phyloP scores from a whole-genome alignment of 2,888 invertebrate genomes.

The Drosophila quinaria region DNA sequence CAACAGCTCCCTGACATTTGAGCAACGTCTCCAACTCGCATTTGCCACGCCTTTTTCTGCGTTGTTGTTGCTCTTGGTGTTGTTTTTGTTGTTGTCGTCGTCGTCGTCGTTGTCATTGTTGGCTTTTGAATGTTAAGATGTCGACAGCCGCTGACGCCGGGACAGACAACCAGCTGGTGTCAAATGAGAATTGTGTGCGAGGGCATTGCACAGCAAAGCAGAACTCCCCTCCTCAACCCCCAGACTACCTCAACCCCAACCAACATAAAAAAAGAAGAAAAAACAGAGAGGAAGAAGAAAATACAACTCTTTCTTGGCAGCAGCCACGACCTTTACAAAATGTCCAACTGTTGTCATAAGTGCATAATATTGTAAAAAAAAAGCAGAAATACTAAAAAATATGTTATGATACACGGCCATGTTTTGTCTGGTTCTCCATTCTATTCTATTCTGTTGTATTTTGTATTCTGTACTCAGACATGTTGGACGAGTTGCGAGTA shows the following conservation, averaged over 20 bases:
- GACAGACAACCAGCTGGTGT: conserved; percentile 64
- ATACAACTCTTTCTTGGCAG: conserved; percentile 36
- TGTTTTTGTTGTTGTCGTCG: conserved; percentile 32
- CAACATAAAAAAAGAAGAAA: neutral
- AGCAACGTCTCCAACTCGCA: conserved; percentile 46
- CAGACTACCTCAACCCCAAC: conserved; percentile 6
- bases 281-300: neutral
- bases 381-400: conserved; percentile 19
- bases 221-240: neutral
- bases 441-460: neutral
- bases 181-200: conserved; percentile 64
- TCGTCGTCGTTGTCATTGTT: conserved; percentile 69
- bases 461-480: conserved; percentile 22
- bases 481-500: conserved; percentile 48
- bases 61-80: conserved; percentile 14
- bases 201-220: conserved; percentile 59
- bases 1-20: conserved; percentile 66
- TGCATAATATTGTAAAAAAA: conserved; percentile 68
- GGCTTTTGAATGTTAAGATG: conserved; percentile 80
- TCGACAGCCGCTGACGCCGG: conserved; percentile 73
- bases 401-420: conserved; percentile 50
- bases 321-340: conserved; percentile 50
- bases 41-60: conserved; percentile 5
- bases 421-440: conserved; percentile 44
- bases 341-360: conserved; percentile 55